These are phyloP conservation scores for Epinephelus malabaricus DNA, from an alignment of 2,797 vertebrate genomes.

Conservation along the genomic window DNA sequence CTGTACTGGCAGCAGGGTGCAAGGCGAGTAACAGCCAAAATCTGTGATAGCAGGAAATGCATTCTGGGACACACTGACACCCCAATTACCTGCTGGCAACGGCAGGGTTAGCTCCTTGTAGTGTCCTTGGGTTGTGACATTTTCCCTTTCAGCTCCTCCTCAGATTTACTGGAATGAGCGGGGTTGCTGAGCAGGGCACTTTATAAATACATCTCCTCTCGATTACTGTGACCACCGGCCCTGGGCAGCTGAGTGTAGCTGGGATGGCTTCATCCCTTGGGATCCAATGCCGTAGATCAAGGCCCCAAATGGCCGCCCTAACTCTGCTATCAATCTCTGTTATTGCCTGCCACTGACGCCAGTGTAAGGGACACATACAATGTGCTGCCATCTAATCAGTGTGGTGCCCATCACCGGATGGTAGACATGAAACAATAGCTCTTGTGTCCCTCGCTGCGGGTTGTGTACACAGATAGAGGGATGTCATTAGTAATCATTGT, in stretches of 20 bases:
- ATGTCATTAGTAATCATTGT: constrained; percentile 35
- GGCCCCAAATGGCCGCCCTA: constrained; percentile 78
- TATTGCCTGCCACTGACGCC: constrained; percentile 77
- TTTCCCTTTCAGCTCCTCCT: constrained; percentile 78
- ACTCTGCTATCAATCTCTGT: constrained; percentile 84
- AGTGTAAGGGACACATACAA: constrained; percentile 66
- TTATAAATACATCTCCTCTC: constrained; percentile 88
- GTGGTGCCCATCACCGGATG: constrained; percentile 55
- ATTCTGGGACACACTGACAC: constrained; percentile 73
- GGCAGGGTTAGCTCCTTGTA: constrained; percentile 74
- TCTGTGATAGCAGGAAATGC: constrained; percentile 64
- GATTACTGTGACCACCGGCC: constrained; percentile 81
- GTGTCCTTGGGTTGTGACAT: constrained; percentile 87
- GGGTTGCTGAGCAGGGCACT: constrained; percentile 84
- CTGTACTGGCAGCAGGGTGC: constrained; percentile 20
- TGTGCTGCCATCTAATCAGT: constrained; percentile 76
- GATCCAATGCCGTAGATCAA: constrained; percentile 79
- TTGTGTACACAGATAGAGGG: constrained; percentile 30
- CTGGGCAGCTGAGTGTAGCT: constrained; percentile 68
- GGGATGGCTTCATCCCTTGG: constrained; percentile 84
- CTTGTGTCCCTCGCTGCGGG: constrained; percentile 33
- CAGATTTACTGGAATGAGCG: constrained; percentile 86
- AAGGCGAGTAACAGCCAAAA: constrained; percentile 43
- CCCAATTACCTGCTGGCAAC: constrained; percentile 76
- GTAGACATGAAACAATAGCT: constrained; percentile 66